A percentile compares a stretch with the other conserved stretches of the same genome.
These are phyloP conservation scores for Chaenocephalus aceratus DNA, from an alignment of 2,113 vertebrate genomes.

Conservation along the genomic window DNA sequence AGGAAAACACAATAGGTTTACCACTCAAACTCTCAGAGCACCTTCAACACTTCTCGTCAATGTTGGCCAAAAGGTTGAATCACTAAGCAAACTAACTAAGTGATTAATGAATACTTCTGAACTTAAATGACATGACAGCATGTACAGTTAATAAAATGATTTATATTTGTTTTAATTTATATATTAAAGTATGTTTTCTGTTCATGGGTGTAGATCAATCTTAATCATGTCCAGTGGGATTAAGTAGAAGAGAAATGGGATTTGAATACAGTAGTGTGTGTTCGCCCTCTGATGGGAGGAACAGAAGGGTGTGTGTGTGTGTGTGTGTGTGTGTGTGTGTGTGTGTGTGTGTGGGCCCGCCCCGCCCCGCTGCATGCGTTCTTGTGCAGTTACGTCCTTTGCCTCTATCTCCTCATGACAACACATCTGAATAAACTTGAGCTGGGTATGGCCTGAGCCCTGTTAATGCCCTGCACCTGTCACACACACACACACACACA, in stretches of 20 bases:
- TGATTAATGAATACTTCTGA: too few species aligned
- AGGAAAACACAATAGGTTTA: too few species aligned
- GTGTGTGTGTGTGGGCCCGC: not conserved
- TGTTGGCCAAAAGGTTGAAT: too few species aligned
- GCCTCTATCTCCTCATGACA: conserved; percentile 70
- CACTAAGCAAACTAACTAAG: too few species aligned
- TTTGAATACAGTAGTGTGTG: not conserved
- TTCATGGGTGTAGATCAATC: not conserved
- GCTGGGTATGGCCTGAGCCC: conserved; percentile 51
- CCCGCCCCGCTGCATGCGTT: conserved; percentile 48
- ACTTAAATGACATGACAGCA: too few species aligned
- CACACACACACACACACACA: conserved; percentile 30
- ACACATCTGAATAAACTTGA: conserved; percentile 66
- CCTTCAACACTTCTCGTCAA: too few species aligned
- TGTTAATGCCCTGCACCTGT: conserved; percentile 81
- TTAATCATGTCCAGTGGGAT: not conserved
- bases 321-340: not conserved
- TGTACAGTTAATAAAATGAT: too few species aligned
- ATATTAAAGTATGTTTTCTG: too few species aligned
- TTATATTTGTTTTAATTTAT: too few species aligned
- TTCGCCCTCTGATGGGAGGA: too few species aligned
- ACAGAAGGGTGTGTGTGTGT: not conserved
- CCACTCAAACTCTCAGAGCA: too few species aligned
- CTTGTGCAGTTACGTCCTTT: conserved; percentile 45
- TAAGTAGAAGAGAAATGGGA: not conserved